Evolutionary conservation across 2,888 invertebrate genomes (phyloP).

Genomic region (Prionchulus punctatus): DNA sequence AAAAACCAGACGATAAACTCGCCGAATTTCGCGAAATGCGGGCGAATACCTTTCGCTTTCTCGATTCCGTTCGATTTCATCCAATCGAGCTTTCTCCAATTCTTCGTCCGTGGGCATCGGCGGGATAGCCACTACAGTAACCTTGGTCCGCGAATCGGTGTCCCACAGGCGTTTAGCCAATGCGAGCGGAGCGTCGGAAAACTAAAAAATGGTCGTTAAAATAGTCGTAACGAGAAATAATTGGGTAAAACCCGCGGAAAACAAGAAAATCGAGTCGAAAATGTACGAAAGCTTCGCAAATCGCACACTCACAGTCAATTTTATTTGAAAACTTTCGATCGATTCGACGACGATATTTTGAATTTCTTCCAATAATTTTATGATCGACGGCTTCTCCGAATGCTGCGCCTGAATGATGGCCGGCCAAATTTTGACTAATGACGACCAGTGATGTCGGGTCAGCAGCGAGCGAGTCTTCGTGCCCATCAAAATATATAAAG

Average conservation of each 20-base stretch:
- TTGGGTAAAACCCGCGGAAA: too few species aligned
- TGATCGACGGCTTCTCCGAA: conserved; percentile 56
- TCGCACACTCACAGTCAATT: not conserved
- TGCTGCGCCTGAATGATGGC: conserved; percentile 52
- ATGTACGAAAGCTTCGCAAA: not conserved
- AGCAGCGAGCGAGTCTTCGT: conserved; percentile 47
- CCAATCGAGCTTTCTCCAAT: not conserved
- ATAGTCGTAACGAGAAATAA: too few species aligned
- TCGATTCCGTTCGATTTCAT: not conserved
- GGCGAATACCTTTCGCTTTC: not conserved
- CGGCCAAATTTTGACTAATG: conserved; percentile 56
- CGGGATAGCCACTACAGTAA: too few species aligned
- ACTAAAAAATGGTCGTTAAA: too few species aligned
- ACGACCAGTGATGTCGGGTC: conserved; percentile 58
- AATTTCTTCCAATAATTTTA: conserved; percentile 35
- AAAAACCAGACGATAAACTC: too few species aligned
- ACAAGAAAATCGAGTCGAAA: not conserved
- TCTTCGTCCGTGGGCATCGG: not conserved
- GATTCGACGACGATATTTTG: conserved; percentile 32
- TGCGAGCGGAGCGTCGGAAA: too few species aligned
- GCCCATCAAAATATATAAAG: conserved; percentile 56
- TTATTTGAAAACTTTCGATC: conserved; percentile 26
- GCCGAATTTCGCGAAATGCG: too few species aligned
- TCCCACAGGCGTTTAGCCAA: too few species aligned
- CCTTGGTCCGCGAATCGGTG: too few species aligned